phyloP scores from a whole-genome alignment of 2,113 vertebrate species.

The Odobenus rosmarus region DNA sequence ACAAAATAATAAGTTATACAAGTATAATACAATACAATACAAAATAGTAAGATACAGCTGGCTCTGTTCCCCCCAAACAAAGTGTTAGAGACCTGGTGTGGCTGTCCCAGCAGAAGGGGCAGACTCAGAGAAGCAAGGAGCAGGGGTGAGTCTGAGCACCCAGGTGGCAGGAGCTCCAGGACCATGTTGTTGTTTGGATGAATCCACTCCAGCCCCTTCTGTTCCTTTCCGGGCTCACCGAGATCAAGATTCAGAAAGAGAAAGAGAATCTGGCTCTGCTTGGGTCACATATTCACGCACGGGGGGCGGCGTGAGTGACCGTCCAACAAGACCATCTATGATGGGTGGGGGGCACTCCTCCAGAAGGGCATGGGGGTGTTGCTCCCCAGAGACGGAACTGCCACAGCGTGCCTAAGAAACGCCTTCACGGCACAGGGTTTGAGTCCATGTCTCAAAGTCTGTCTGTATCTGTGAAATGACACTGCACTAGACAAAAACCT shows the following conservation, averaged over 20 bases:
- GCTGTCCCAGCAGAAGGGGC: rapidly evolving
- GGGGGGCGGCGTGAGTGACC: rapidly evolving
- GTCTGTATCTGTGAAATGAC: neutral
- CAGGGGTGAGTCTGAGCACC: neutral
- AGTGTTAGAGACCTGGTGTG: rapidly evolving
- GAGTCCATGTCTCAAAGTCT: rapidly evolving
- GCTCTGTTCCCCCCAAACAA: neutral
- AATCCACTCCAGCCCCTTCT: neutral
- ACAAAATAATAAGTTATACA: no score
- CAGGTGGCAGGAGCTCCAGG: rapidly evolving
- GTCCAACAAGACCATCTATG: rapidly evolving
- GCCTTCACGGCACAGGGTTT: rapidly evolving
- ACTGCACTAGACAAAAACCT: no score
- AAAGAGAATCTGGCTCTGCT: neutral
- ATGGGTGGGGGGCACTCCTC: neutral
- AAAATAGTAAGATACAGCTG: neutral
- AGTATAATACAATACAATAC: neutral
- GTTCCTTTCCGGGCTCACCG: neutral
- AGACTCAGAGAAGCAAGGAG: neutral
- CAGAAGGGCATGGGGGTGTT: neutral
- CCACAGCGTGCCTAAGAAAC: rapidly evolving
- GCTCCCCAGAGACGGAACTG: neutral
- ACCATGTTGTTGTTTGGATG: rapidly evolving
- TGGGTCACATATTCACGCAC: neutral
- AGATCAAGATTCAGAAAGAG: neutral